phyloP scores from a whole-genome alignment of 2,888 invertebrate genomes.

The Drosophila tripunctata region DNA sequence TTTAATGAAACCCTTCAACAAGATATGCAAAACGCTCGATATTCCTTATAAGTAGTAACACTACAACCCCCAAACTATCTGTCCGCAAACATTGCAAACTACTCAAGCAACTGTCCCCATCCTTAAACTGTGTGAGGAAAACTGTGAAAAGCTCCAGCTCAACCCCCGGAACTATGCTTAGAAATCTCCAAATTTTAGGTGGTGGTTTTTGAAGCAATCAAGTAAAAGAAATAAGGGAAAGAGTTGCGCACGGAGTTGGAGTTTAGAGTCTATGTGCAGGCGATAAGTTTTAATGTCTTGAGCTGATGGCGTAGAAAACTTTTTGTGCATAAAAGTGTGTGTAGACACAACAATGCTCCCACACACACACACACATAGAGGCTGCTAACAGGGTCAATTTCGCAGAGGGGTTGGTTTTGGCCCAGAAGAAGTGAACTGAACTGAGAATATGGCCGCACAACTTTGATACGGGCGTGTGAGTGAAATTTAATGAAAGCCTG shows the following conservation, averaged over 20 bases:
- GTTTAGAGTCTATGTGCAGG: slow-evolving; percentile 42
- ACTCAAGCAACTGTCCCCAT: slow-evolving; percentile 45
- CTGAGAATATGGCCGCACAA: slow-evolving; percentile 69
- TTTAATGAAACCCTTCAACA: slow-evolving; percentile 1
- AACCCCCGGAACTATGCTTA: slow-evolving; percentile 28
- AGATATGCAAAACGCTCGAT: slow-evolving; percentile 22
- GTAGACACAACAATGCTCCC: slow-evolving; percentile 5
- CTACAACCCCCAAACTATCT: slow-evolving; percentile 11
- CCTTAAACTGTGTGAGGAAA: slow-evolving; percentile 2
- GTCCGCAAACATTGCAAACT: slow-evolving; percentile 27
- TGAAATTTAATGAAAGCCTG: slow-evolving; percentile 59
- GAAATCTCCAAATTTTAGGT: slow-evolving; percentile 34
- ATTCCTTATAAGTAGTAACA: slow-evolving; percentile 3
- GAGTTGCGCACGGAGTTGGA: slow-evolving; percentile 16
- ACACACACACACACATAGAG: slow-evolving; percentile 9
- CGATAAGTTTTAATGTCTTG: slow-evolving; percentile 80
- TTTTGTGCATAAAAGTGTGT: slow-evolving; percentile 52
- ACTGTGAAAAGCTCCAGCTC: slow-evolving; percentile 17
- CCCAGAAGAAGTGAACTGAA: slow-evolving; percentile 24
- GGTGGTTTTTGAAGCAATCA: slow-evolving; percentile 60
- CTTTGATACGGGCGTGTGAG: slow-evolving; percentile 64
- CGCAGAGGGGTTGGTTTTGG: slow-evolving; percentile 56
- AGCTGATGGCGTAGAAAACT: slow-evolving; percentile 80
- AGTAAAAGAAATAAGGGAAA: slow-evolving; percentile 2
- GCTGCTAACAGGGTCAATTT: slow-evolving; percentile 13